phyloP scores from a whole-genome alignment of 2,888 invertebrate species.

The Clusia tigrina region DNA sequence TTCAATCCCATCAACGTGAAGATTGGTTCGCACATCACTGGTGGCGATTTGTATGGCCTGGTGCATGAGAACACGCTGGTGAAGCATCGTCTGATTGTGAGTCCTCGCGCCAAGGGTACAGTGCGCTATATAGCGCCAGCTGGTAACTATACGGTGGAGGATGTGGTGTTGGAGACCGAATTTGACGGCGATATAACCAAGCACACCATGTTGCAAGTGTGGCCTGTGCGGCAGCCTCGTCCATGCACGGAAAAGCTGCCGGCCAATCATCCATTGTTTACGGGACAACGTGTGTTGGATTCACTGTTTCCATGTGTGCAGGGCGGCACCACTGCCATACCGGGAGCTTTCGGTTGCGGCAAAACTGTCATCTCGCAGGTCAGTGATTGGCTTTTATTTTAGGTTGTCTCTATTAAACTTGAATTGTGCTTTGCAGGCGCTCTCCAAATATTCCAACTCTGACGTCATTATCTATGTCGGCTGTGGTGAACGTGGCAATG shows the following conservation, averaged over 20 bases:
- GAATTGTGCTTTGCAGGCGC: constrained; percentile 71
- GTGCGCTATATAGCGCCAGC: constrained; percentile 92
- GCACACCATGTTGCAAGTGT: constrained; percentile 97
- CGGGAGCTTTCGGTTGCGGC: constrained; percentile 99
- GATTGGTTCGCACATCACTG: constrained; percentile 95
- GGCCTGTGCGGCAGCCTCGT: constrained; percentile 98
- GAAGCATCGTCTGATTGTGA: constrained; percentile 94
- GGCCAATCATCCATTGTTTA: constrained; percentile 96
- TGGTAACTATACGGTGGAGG: constrained; percentile 93
- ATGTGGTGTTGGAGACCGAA: constrained; percentile 94
- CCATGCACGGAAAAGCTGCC: constrained; percentile 97
- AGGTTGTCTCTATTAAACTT: constrained; percentile 68
- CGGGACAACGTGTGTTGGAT: constrained; percentile 97
- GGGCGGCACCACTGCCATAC: constrained; percentile 98
- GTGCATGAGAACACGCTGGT: constrained; percentile 97
- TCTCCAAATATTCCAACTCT: constrained; percentile 99
- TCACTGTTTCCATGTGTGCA: constrained; percentile 98
- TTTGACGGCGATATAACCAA: constrained; percentile 93
- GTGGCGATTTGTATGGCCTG: constrained; percentile 94
- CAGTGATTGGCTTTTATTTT: not conserved
- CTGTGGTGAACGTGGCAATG: constrained; percentile 99
- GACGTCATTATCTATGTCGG: constrained; percentile 99
- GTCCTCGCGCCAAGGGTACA: constrained; percentile 95
- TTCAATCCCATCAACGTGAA: constrained; percentile 83
- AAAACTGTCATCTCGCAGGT: constrained; percentile 75